A percentile compares a stretch with the other conserved stretches of the same genome.
These are phyloP conservation scores for Danionella cerebrum DNA, from an alignment of 2,113 vertebrate genomes.

Conservation along the genomic window DNA sequence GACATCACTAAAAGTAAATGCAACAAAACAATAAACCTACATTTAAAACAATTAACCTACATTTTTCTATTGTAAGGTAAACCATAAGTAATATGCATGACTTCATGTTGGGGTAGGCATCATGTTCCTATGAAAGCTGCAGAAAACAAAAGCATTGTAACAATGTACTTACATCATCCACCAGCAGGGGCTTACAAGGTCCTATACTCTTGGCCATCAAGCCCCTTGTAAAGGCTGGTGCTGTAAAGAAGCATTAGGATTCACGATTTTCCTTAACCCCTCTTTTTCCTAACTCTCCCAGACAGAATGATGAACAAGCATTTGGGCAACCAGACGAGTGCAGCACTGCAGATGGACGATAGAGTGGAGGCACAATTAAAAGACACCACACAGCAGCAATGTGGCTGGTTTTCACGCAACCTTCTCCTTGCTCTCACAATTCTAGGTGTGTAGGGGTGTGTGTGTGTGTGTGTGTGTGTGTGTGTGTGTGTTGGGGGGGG, in stretches of 20 bases:
- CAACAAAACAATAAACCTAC: too few relatives aligned
- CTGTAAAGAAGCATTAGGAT: too few relatives aligned
- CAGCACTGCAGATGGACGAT: constrained; percentile 48
- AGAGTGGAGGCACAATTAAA: constrained; percentile 48
- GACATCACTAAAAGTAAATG: too few relatives aligned
- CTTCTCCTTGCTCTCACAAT: constrained; percentile 70
- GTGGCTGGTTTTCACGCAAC: constrained; percentile 61
- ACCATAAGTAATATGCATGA: too few relatives aligned
- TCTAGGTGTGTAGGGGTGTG: constrained; percentile 47
- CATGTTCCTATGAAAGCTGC: too few relatives aligned
- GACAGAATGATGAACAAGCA: constrained; percentile 67
- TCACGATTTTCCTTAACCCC: too few relatives aligned
- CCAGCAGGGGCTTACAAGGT: too few relatives aligned
- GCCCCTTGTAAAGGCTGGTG: background rate
- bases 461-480: background rate
- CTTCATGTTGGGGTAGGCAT: too few relatives aligned
- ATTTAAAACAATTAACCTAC: too few relatives aligned
- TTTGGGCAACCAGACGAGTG: constrained; percentile 52
- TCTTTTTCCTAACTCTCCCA: constrained; percentile 18
- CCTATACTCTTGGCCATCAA: background rate
- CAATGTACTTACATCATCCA: too few relatives aligned
- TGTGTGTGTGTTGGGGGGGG: background rate
- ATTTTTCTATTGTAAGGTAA: too few relatives aligned
- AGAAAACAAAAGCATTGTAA: too few relatives aligned
- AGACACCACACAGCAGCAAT: constrained; percentile 50